Conservation (phyloP, 2,113 vertebrate genomes). For the Boulengeromyrus knoepffleri region DNA sequence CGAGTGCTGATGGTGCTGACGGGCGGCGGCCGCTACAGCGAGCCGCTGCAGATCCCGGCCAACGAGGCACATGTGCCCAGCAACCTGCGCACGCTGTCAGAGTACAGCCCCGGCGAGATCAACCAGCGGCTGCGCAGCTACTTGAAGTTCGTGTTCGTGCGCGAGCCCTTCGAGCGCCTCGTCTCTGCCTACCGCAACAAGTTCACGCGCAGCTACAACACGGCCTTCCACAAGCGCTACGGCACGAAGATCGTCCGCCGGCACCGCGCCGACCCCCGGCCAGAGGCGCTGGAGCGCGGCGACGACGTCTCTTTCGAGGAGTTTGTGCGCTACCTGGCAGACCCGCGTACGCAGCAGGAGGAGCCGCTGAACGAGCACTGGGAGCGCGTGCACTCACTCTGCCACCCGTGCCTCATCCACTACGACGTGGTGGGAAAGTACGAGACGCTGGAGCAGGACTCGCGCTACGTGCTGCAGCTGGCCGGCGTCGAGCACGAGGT, state of each 20-base stretch:
- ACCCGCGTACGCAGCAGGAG: slow-evolving; percentile 74
- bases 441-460: slow-evolving; percentile 87
- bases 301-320: slow-evolving; percentile 84
- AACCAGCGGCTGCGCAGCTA: slow-evolving; percentile 81
- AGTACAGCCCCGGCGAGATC: slow-evolving; percentile 76
- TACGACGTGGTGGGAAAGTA: slow-evolving; percentile 91
- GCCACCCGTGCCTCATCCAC: slow-evolving; percentile 87
- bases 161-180: slow-evolving; percentile 87
- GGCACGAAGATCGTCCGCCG: slow-evolving; percentile 82
- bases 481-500: slow-evolving; percentile 63
- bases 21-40: slow-evolving; percentile 56
- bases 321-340: slow-evolving; percentile 87
- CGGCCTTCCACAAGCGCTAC: slow-evolving; percentile 81
- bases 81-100: slow-evolving; percentile 74
- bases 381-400: slow-evolving; percentile 84
- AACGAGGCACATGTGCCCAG: slow-evolving; percentile 73
- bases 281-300: slow-evolving; percentile 68
- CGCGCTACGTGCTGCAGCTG: slow-evolving; percentile 77
- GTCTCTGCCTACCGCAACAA: slow-evolving; percentile 92
- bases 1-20: slow-evolving; percentile 85
- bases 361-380: slow-evolving; percentile 94
- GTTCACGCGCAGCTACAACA: slow-evolving; percentile 81
- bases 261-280: slow-evolving; percentile 65
- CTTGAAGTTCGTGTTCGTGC: slow-evolving; percentile 87
- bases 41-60: slow-evolving; percentile 75